A percentile compares a stretch with the other conserved stretches of the same genome.
Conservation (phyloP, 2,797 vertebrate genomes). For the Aratinga solstitialis region DNA sequence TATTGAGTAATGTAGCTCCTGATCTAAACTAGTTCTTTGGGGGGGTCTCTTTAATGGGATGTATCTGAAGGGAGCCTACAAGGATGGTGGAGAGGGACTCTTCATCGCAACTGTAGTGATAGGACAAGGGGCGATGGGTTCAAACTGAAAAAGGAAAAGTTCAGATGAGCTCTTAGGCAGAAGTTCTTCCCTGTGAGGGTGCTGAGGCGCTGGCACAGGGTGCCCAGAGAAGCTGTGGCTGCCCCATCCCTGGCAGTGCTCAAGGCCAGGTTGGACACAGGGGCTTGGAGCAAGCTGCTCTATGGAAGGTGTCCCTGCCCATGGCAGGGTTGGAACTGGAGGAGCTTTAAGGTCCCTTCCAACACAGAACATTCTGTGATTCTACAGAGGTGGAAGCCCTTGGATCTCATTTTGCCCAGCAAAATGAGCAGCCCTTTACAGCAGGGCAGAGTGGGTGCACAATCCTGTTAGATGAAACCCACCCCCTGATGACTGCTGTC, state of each 20-base stretch:
- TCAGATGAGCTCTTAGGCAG: neutral
- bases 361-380: neutral
- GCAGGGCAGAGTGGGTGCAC: neutral
- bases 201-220: too few species aligned
- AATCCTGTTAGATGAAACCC: neutral
- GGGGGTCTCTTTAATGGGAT: neutral
- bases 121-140: neutral
- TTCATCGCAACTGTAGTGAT: neutral
- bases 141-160: neutral
- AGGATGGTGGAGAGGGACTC: neutral
- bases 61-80: neutral
- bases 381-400: neutral
- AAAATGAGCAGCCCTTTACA: accelerated
- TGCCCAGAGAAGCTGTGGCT: neutral
- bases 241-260: too few species aligned
- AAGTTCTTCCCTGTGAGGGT: too few species aligned
- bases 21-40: accelerated
- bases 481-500: neutral
- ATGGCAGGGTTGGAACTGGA: neutral
- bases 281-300: too few species aligned
- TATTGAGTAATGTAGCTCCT: neutral
- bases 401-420: neutral
- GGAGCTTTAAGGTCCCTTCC: neutral
- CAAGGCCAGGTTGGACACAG: too few species aligned
- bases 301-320: neutral